phyloP scores from a whole-genome alignment of 2,113 vertebrate species.

The Sylvia atricapilla region DNA sequence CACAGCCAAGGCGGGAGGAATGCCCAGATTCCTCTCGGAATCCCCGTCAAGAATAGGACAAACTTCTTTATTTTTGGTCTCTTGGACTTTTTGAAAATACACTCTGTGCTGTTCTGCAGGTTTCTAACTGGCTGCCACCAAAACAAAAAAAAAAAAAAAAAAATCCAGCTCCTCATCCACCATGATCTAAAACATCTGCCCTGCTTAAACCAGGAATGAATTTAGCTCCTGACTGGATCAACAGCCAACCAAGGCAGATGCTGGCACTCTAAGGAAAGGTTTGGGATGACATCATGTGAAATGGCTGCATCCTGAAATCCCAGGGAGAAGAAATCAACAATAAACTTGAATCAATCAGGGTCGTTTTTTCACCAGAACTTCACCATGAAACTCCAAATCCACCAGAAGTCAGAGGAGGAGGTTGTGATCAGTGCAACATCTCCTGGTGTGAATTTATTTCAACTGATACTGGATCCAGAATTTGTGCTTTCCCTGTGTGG shows the following conservation, averaged over 20 bases:
- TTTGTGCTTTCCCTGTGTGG: not conserved
- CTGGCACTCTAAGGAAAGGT: not conserved
- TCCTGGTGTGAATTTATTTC: not conserved
- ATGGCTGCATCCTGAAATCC: not conserved
- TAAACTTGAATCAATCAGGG: not conserved
- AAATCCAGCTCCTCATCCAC: not conserved
- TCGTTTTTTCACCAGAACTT: not conserved
- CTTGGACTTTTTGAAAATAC: not conserved
- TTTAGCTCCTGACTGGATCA: not conserved
- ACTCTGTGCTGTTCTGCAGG: not conserved
- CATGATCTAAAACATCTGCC: not conserved
- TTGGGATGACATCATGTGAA: not conserved
- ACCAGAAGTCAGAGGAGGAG: accelerated
- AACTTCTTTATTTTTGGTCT: not conserved
- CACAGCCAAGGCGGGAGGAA: not conserved
- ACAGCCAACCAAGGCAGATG: not conserved
- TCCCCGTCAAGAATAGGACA: not conserved
- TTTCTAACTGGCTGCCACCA: not conserved
- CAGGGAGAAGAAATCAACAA: not conserved
- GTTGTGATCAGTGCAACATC: not conserved
- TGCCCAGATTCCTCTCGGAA: not conserved
- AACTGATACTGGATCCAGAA: not conserved
- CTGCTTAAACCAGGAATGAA: not conserved
- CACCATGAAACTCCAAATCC: not conserved
- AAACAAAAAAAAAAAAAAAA: not conserved